Base-by-base conservation (phyloP, 2,888 invertebrate species). In the Encarsia formosa region DNA sequence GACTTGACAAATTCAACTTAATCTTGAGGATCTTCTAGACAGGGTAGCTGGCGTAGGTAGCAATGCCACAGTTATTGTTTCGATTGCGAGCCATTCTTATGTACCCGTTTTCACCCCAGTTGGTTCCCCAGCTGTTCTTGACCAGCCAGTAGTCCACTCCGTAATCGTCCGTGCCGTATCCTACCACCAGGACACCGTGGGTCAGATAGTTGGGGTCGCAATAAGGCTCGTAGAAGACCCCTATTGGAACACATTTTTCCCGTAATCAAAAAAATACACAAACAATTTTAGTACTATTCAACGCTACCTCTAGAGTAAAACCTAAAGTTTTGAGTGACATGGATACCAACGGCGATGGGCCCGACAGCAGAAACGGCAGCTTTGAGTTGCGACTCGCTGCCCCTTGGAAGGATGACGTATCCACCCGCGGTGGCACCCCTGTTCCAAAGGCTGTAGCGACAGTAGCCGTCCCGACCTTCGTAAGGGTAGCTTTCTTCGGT, bases 321-420 rank as follows among this genome's bases (percentile, higher is more conserved):
- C 76, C 92, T 91, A 85, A 94, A 93, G 68, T 83, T 79, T 61
- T 85, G 87, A 38, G 86, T 85, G 56, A 94, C 94, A 78, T 95
- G 93, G 69, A 94, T 93, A 64, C 91, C 93, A 43, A 94, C 86
- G 8, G 91, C 82, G 40, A 93, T 79, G 6, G 94, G 94, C 0
- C 94, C 94, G 54, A 88, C 73, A 0, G 88, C 87, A 50, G 92
- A 92, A 39, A 92, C 82, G 8, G 93, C 93, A 55, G 80, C 75
- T 76, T 81, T 80, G 65, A 95, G 77, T 66, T 84, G 83, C 4
- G 80, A 69, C 75, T 94, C 94, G 69, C 82, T 79, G 2, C 87
- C 88, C 26, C 76, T 62, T 1, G 85, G 82, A 6, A 34, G 15
- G 72, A 93, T 91, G 51, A 84, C 80, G 70, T 81, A 91, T 13